These are phyloP conservation scores for Agrotis puta DNA, from an alignment of 2,888 invertebrate species.

Conservation along the genomic window DNA sequence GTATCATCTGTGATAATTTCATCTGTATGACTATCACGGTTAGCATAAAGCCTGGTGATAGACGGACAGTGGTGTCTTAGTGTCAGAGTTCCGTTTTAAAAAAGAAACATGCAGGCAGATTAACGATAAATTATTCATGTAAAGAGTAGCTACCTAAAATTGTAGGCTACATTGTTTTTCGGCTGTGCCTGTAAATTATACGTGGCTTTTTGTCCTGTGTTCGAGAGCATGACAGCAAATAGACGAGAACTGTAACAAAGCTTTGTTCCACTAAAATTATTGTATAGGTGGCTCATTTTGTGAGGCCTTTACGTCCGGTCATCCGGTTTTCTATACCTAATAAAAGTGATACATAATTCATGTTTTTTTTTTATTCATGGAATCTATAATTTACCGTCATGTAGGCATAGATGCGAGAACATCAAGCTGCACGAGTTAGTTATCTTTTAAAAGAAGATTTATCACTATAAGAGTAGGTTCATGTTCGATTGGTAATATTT, in stretches of 20 bases:
- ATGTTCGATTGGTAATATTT: too few relatives aligned
- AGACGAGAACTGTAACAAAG: slow-evolving; percentile 52
- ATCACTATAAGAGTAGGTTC: too few relatives aligned
- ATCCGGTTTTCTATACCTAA: slow-evolving; percentile 18
- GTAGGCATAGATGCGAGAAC: too few relatives aligned
- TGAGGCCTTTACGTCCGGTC: slow-evolving; percentile 16
- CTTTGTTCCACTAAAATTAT: slow-evolving; percentile 58
- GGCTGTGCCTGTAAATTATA: slow-evolving; percentile 53
- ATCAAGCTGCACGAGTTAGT: too few relatives aligned
- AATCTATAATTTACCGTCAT: not conserved
- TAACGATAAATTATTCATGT: too few relatives aligned
- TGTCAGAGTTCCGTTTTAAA: too few relatives aligned
- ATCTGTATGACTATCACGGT: too few relatives aligned
- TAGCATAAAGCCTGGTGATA: too few relatives aligned
- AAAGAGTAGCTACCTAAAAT: slow-evolving; percentile 36
- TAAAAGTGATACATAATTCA: slow-evolving; percentile 1
- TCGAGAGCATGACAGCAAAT: slow-evolving; percentile 51
- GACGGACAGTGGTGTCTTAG: too few relatives aligned
- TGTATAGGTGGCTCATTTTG: slow-evolving; percentile 44
- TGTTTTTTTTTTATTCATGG: not conserved
- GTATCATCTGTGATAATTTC: too few relatives aligned
- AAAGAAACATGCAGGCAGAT: too few relatives aligned
- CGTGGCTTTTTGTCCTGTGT: slow-evolving; percentile 58
- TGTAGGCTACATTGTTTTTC: slow-evolving; percentile 51
- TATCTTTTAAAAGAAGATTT: too few relatives aligned